Percentiles rank a stretch among this genome's conserved stretches.
Evolutionary conservation across 2,888 invertebrate species (phyloP).

Genomic region (Tinea pellionella): DNA sequence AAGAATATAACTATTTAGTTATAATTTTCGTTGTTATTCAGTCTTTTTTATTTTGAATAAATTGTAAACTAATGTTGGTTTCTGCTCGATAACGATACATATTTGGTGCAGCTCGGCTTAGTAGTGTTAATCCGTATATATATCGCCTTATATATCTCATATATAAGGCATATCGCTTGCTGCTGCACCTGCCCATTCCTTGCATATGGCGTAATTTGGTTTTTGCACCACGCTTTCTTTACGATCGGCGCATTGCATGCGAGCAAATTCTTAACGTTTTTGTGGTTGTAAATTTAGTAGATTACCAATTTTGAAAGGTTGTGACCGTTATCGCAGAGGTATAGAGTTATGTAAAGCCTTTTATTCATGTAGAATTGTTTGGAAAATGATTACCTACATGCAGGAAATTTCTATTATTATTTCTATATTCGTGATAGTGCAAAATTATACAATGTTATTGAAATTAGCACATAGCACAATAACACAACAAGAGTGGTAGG

Average conservation of each 20-base stretch:
- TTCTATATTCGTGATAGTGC: no score
- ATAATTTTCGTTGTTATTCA: neutral
- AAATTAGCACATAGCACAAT: no score
- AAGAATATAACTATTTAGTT: neutral
- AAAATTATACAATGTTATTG: no score
- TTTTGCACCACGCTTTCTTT: constrained; percentile 22
- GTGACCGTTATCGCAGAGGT: neutral
- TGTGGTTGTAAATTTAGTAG: constrained; percentile 2
- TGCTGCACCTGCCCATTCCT: constrained; percentile 52
- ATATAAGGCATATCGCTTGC: neutral
- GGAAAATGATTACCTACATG: neutral
- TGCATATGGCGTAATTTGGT: constrained; percentile 51
- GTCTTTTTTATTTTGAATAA: neutral
- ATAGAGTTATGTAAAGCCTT: neutral
- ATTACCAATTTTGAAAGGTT: constrained; percentile 8
- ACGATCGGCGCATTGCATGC: neutral
- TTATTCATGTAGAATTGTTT: neutral
- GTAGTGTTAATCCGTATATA: neutral
- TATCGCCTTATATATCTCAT: neutral
- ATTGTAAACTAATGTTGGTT: neutral
- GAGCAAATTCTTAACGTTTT: constrained; percentile 3
- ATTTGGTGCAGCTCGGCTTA: neutral
- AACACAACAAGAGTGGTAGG: no score
- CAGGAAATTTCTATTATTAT: neutral
- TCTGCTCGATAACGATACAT: neutral